Base-by-base conservation (phyloP, 2,888 invertebrate species). In the Monoplex corrugatus region DNA sequence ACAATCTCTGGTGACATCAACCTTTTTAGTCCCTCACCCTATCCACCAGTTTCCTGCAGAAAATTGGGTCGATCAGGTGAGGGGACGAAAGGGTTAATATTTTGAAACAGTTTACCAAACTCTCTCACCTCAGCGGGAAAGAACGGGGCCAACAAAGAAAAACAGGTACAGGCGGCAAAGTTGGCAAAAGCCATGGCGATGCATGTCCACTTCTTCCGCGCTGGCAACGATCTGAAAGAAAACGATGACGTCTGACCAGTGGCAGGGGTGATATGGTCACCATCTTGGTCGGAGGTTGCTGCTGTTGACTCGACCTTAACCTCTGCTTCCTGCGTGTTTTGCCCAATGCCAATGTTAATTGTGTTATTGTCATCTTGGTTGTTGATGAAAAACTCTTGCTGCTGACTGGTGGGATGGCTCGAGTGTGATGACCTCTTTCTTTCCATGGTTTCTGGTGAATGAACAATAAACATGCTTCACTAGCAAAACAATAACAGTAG, bases 51-150 rank as follows among this genome's bases (percentile, higher is more conserved):
- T n/a, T n/a, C n/a, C n/a, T n/a, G n/a, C n/a, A n/a, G n/a, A n/a
- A n/a, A n/a, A n/a, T n/a, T n/a, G n/a, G n/a, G n/a, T n/a, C n/a
- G n/a, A n/a, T n/a, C n/a, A n/a, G n/a, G n/a, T n/a, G n/a, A n/a
- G n/a, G n/a, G n/a, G n/a, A n/a, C n/a, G n/a, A n/a, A n/a, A n/a
- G n/a, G n/a, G n/a, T n/a, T n/a, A n/a, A n/a, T n/a, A n/a, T n/a
- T n/a, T n/a, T n/a, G n/a, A n/a, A n/a, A n/a, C n/a, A n/a, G n/a
- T n/a, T n/a, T n/a, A n/a, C n/a, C n/a, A n/a, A n/a, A n/a, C n/a
- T n/a, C n/a, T n/a, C 91, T 92, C 90, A 94, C 94, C 94, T 94
- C 94, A 57, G 86, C 89, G 19, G 94, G 94, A 80, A 93, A 94
- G 88, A 94, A 94, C 10, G 94, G 94, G 13, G 93, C 94, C 28